Conservation (phyloP, 2,888 invertebrate species). For the Belgica antarctica region DNA sequence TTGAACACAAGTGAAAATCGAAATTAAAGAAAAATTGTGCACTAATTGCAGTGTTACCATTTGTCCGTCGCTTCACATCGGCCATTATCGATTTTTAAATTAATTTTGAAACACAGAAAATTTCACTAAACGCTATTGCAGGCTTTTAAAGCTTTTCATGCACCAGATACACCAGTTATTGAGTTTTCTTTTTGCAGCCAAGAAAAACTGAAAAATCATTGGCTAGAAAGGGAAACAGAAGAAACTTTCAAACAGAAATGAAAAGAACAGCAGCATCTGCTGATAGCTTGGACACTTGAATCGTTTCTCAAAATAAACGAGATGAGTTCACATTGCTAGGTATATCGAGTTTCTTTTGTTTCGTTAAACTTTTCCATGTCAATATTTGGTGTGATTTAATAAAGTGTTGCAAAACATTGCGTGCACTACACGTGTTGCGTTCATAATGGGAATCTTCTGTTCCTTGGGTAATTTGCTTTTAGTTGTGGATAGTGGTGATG, state of each 20-base stretch:
- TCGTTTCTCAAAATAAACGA: no score
- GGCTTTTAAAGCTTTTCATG: conserved; percentile 11
- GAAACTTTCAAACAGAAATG: not conserved
- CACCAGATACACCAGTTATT: not conserved
- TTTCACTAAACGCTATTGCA: not conserved
- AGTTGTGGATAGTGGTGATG: not conserved
- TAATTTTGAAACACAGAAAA: not conserved
- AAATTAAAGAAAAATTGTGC: not conserved
- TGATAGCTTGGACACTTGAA: no score
- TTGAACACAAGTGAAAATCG: no score
- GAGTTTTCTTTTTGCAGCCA: no score
- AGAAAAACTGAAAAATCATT: not conserved
- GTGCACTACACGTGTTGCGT: no score
- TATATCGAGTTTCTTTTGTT: no score
- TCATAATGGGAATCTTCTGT: not conserved
- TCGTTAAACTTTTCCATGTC: no score
- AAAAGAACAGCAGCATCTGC: no score
- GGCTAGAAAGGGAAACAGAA: not conserved
- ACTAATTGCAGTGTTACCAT: not conserved
- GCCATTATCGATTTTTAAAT: conserved; percentile 16
- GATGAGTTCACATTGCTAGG: no score
- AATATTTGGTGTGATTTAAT: no score
- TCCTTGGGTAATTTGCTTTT: not conserved
- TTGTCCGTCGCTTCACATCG: not conserved
- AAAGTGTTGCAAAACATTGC: no score